Conservation (phyloP, 2,888 invertebrate genomes). For the Mythimna vitellina region DNA sequence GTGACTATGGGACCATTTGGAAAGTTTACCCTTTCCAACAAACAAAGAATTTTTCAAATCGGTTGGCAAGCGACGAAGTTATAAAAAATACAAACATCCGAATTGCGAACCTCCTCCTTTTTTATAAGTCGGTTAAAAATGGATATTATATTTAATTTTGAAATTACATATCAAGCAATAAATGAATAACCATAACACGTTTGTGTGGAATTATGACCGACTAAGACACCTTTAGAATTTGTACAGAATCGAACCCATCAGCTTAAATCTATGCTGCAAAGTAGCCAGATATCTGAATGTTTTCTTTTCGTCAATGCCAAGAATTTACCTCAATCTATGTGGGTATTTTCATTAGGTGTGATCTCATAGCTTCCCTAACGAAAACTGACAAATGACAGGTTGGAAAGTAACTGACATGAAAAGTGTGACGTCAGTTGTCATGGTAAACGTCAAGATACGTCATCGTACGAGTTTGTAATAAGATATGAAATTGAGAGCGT, state of each 20-base stretch:
- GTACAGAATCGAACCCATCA: constrained; percentile 29
- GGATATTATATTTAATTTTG: too few relatives aligned
- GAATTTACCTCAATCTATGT: constrained; percentile 30
- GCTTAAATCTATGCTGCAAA: not conserved
- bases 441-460: constrained; percentile 19
- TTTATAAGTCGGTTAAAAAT: too few relatives aligned
- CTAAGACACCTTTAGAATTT: not conserved
- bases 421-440: constrained; percentile 46
- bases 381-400: constrained; percentile 49
- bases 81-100: too few relatives aligned
- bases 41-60: too few relatives aligned
- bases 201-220: too few relatives aligned
- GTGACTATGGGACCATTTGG: too few relatives aligned
- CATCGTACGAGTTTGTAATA: constrained; percentile 24
- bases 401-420: constrained; percentile 20
- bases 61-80: too few relatives aligned
- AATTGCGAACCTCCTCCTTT: too few relatives aligned
- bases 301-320: constrained; percentile 47
- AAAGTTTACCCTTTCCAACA: too few relatives aligned
- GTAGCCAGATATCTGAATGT: constrained; percentile 18
- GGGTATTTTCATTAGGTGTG: constrained; percentile 43
- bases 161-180: too few relatives aligned
- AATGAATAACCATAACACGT: too few relatives aligned
- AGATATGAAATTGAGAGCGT: constrained; percentile 46
- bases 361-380: constrained; percentile 34